A percentile compares a stretch with the other conserved stretches of the same genome.
Conservation (phyloP, 2,797 vertebrate species). For the Odontamblyopus lacepedii region DNA sequence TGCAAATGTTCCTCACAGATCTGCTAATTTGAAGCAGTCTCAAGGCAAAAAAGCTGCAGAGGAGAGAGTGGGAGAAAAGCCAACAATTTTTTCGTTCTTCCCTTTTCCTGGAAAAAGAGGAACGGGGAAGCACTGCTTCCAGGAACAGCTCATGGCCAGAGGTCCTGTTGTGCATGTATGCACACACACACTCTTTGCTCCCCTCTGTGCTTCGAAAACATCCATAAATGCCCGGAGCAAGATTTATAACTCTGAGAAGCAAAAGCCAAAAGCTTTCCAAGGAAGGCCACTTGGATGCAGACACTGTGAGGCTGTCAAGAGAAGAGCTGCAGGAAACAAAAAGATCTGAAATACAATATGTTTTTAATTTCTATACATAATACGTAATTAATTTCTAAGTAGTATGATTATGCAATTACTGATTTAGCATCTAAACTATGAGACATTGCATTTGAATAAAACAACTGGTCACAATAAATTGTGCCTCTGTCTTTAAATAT, state of each 20-base stretch:
- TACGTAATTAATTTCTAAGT: background rate
- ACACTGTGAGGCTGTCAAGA: constrained; percentile 51
- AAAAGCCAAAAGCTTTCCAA: constrained; percentile 76
- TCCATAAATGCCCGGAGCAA: constrained; percentile 76
- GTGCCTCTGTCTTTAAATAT: background rate
- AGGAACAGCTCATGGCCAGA: constrained; percentile 88
- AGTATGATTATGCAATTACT: background rate
- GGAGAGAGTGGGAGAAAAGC: constrained; percentile 72
- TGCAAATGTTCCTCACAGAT: constrained; percentile 53
- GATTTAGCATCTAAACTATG: background rate
- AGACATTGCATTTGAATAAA: background rate
- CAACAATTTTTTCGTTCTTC: constrained; percentile 84
- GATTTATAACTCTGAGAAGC: constrained; percentile 80
- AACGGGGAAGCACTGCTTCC: constrained; percentile 88
- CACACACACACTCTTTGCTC: constrained; percentile 44
- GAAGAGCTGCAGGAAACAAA: constrained; percentile 55
- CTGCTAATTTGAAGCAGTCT: constrained; percentile 65
- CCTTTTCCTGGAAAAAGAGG: constrained; percentile 95
- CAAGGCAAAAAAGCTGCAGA: constrained; percentile 50
- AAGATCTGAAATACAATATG: constrained; percentile 16
- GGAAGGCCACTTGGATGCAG: constrained; percentile 68
- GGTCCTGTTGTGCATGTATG: constrained; percentile 62
- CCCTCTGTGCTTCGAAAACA: constrained; percentile 71
- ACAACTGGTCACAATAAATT: background rate
- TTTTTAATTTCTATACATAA: background rate